Conservation (phyloP, 2,113 vertebrate species). For the Anas platyrhynchos region DNA sequence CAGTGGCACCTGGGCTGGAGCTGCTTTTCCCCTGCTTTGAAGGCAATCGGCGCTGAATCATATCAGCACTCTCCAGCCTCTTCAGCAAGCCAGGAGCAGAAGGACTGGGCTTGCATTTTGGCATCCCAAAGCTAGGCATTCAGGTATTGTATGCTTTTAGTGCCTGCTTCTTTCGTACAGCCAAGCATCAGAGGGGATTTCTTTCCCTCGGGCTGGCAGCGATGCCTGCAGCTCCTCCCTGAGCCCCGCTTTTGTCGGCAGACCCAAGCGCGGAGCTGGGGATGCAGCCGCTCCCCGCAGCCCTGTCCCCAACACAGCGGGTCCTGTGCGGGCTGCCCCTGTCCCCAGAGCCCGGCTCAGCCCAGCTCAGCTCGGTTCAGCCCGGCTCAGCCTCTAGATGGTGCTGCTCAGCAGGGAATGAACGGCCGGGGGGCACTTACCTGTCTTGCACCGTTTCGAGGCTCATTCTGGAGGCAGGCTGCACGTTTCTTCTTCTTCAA, state of each 20-base stretch:
- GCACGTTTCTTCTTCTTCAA: neutral
- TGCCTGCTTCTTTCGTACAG: neutral
- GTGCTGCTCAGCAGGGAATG: constrained; percentile 53
- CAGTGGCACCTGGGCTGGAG: neutral
- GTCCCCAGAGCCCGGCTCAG: too few species aligned
- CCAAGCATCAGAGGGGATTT: neutral
- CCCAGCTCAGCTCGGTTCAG: neutral
- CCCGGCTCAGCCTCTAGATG: constrained; percentile 41
- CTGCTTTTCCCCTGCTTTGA: neutral
- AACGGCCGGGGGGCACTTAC: neutral
- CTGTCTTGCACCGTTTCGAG: neutral
- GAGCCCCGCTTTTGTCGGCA: too few species aligned
- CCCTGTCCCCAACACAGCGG: too few species aligned
- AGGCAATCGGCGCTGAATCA: neutral
- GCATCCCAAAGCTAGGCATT: neutral
- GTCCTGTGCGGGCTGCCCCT: too few species aligned
- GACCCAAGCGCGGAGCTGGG: too few species aligned
- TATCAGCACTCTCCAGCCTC: neutral
- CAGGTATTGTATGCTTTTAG: neutral
- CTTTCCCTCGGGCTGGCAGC: neutral
- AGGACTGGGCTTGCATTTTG: neutral
- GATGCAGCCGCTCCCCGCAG: too few species aligned
- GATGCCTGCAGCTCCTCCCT: neutral
- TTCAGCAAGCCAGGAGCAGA: neutral
- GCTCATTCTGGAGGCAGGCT: neutral